Evolutionary conservation across 2,113 vertebrate species (phyloP).

Genomic region (Oncorhynchus mykiss): DNA sequence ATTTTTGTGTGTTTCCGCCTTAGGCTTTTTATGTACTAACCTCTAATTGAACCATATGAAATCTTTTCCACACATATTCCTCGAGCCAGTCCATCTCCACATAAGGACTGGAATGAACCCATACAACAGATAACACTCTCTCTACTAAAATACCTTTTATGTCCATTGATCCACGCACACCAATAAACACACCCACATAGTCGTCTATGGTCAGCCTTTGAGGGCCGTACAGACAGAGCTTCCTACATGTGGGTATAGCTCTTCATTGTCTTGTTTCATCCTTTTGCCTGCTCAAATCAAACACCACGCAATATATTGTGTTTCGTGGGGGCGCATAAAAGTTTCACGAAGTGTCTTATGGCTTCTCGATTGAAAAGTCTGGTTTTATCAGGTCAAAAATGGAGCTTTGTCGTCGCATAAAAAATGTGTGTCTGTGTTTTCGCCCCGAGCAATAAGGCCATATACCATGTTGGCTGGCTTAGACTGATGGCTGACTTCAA

Average conservation of each 20-base stretch:
- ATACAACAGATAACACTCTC: too few species aligned
- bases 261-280: neutral
- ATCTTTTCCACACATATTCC: neutral
- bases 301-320: conserved; percentile 7
- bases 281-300: neutral
- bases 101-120: neutral
- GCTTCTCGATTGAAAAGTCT: conserved; percentile 42
- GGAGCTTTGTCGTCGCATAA: conserved; percentile 44
- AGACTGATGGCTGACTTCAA: conserved; percentile 12
- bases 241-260: too few species aligned
- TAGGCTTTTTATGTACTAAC: too few species aligned
- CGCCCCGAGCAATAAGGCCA: conserved; percentile 19
- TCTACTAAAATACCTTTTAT: neutral
- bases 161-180: neutral
- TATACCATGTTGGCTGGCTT: conserved; percentile 21
- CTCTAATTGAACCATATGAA: too few species aligned
- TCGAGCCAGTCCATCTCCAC: neutral
- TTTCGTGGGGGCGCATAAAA: conserved; percentile 45
- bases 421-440: conserved; percentile 26
- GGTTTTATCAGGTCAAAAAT: conserved; percentile 53
- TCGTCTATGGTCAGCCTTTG: too few species aligned
- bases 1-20: too few species aligned
- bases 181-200: neutral
- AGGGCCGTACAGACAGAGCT: too few species aligned
- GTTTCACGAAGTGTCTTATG: conserved; percentile 48